Evolutionary conservation across 2,113 vertebrate genomes (phyloP).

Genomic region (Girardinichthys multiradiatus): DNA sequence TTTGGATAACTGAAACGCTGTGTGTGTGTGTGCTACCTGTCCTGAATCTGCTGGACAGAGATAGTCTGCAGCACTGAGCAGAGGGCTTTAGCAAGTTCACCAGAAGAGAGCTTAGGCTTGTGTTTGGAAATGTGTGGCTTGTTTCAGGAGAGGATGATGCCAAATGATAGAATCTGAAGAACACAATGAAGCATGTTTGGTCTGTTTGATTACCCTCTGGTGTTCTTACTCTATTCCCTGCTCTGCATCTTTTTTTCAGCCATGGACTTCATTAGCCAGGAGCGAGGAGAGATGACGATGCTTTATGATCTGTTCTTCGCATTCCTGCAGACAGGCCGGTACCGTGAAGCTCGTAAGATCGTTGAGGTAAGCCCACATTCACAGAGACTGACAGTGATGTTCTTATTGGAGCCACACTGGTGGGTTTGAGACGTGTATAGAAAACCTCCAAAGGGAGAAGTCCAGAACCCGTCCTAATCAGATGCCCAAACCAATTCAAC

Average conservation of each 20-base stretch:
- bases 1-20: constrained; percentile 23
- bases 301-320: constrained; percentile 94
- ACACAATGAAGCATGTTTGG: constrained; percentile 10
- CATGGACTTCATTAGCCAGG: constrained; percentile 89
- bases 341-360: constrained; percentile 94
- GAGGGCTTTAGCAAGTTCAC: constrained; percentile 60
- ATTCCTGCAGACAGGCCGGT: constrained; percentile 90
- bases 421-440: no score
- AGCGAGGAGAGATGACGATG: constrained; percentile 92
- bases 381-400: background rate
- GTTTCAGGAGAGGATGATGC: constrained; percentile 40
- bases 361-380: constrained; percentile 85
- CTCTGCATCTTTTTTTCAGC: constrained; percentile 50
- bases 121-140: constrained; percentile 27
- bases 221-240: constrained; percentile 8
- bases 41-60: constrained; percentile 61
- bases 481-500: no score
- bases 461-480: no score
- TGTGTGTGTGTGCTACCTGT: constrained; percentile 51
- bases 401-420: background rate
- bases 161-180: constrained; percentile 47
- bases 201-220: constrained; percentile 31
- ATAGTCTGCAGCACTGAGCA: constrained; percentile 60
- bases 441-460: no score
- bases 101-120: constrained; percentile 46